Evolutionary conservation across 2,797 vertebrate species (phyloP).

Genomic region (Sebastes ruberrimus): DNA sequence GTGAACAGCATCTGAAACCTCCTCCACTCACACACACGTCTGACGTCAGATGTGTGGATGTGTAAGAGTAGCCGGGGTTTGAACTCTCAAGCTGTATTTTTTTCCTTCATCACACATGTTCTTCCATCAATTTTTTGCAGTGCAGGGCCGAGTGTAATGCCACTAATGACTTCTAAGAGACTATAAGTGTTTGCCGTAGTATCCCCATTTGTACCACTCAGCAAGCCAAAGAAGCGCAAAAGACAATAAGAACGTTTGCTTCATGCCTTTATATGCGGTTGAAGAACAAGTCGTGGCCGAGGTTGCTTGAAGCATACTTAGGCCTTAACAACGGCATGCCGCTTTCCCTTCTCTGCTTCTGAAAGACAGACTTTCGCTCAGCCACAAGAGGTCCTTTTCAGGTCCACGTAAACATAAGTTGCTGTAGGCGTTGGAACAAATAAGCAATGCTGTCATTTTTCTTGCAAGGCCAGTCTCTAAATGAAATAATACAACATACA

Average conservation of each 20-base stretch:
- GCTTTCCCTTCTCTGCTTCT: background rate
- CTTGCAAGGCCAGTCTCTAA: background rate
- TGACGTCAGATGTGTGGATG: no score
- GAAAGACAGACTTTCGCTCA: no score
- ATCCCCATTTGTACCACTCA: background rate
- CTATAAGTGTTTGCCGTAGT: background rate
- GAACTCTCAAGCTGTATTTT: no score
- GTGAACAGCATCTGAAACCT: no score
- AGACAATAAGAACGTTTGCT: background rate
- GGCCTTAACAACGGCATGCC: background rate
- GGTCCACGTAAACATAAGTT: background rate
- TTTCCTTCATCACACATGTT: background rate
- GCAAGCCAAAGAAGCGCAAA: background rate
- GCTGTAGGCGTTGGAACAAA: slow-evolving; percentile 4
- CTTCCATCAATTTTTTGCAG: background rate
- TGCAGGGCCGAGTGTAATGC: background rate
- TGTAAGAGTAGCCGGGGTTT: no score
- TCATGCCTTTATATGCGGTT: background rate
- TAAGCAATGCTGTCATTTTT: background rate
- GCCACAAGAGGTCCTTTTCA: background rate
- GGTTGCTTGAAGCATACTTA: background rate
- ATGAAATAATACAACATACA: slow-evolving; percentile 11
- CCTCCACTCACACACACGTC: no score
- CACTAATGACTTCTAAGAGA: background rate
- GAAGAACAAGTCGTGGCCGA: background rate